Evolutionary conservation across 2,888 invertebrate species (phyloP).

Genomic region (Cordylochernes scorpioides): DNA sequence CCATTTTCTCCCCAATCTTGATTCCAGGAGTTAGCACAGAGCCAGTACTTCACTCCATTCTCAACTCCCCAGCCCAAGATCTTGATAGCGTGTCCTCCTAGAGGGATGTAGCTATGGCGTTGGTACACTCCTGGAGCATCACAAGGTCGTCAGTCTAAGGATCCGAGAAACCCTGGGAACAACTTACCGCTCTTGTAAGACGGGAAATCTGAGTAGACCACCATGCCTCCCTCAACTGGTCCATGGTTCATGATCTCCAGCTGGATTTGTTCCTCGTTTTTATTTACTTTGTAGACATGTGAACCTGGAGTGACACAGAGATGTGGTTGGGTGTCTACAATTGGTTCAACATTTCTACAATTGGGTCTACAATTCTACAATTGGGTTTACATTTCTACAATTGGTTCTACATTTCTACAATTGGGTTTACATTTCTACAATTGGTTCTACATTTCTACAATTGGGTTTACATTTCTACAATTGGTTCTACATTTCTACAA

Average conservation of each 20-base stretch:
- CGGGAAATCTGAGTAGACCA: constrained; percentile 57
- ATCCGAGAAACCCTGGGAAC: background rate
- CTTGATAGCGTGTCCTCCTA: constrained; percentile 66
- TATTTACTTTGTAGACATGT: no score
- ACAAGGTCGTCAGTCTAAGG: no score
- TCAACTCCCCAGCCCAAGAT: constrained; percentile 72
- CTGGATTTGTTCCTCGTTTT: constrained; percentile 40
- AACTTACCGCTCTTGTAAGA: constrained; percentile 45
- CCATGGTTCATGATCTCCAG: constrained; percentile 58
- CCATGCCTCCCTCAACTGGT: constrained; percentile 65
- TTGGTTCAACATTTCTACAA: no score
- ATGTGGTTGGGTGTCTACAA: no score
- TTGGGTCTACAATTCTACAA: no score
- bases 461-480: no score
- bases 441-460: no score
- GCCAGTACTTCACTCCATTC: constrained; percentile 51
- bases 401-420: no score
- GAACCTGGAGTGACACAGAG: no score
- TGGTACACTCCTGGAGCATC: constrained; percentile 35
- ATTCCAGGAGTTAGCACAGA: constrained; percentile 79
- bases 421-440: no score
- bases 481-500: no score
- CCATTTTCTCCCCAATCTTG: constrained; percentile 57
- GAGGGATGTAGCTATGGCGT: constrained; percentile 39
- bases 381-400: no score